Conservation (phyloP, 2,888 invertebrate species). For the Macrosiphum euphorbiae region DNA sequence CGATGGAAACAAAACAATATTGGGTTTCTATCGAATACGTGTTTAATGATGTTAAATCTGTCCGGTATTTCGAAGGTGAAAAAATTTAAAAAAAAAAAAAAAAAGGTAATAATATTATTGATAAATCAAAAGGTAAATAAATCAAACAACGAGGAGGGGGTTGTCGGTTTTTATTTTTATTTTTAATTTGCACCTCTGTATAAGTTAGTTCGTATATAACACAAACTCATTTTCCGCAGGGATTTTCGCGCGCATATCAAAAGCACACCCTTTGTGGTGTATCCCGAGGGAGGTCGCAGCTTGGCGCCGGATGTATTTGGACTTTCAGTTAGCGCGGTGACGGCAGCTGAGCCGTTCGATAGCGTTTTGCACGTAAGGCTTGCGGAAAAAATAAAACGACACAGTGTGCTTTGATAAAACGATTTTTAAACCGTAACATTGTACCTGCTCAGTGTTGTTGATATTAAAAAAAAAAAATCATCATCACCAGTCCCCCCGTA, state of each 20-base stretch:
- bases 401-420: background rate
- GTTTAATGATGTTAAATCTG: background rate
- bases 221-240: conserved; percentile 4
- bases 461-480: background rate
- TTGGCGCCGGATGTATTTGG: conserved; percentile 52
- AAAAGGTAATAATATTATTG: background rate
- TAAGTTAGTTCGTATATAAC: background rate
- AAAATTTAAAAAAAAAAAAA: background rate
- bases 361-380: background rate
- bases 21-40: too few relatives aligned
- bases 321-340: conserved; percentile 47
- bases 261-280: conserved; percentile 42
- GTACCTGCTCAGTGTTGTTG: background rate
- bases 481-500: background rate
- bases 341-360: conserved; percentile 43
- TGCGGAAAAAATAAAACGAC: background rate
- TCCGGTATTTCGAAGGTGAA: background rate
- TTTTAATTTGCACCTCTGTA: background rate
- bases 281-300: conserved; percentile 46
- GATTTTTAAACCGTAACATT: background rate
- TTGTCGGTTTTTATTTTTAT: background rate
- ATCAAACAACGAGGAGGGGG: background rate
- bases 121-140: background rate
- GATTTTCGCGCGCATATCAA: conserved; percentile 52
- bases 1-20: background rate